Conservation (phyloP, 1,140 invertebrate species). For the Megalonaias nervosa region DNA sequence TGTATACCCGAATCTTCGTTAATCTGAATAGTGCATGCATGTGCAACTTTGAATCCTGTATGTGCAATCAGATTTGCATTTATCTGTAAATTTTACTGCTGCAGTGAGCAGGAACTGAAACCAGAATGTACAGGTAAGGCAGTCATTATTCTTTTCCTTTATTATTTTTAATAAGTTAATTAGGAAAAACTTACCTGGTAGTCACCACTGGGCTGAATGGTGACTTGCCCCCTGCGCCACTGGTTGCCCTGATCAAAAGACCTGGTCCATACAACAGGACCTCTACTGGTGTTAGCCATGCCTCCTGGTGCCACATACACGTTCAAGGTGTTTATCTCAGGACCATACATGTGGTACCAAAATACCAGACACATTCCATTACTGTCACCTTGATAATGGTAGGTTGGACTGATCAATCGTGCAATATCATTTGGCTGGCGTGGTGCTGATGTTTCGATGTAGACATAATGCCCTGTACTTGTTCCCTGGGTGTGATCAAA, state of each 20-base stretch:
- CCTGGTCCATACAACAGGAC: constrained; percentile 34
- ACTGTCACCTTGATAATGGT: constrained; percentile 36
- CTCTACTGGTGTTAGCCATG: constrained; percentile 1
- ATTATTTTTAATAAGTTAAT: neutral
- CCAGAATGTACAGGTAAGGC: too few species aligned
- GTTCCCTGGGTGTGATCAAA: constrained; percentile 32
- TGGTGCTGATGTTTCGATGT: constrained; percentile 40
- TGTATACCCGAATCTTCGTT: too few species aligned
- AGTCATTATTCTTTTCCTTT: too few species aligned
- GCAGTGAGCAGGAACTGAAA: too few species aligned
- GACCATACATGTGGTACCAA: constrained; percentile 66
- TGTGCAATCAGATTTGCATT: too few species aligned
- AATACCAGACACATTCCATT: constrained; percentile 47
- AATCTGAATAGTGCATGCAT: too few species aligned
- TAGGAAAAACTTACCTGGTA: constrained; percentile 45
- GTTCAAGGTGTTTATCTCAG: constrained; percentile 55
- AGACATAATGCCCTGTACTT: constrained; percentile 30
- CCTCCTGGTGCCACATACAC: constrained; percentile 48
- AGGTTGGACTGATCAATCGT: constrained; percentile 75
- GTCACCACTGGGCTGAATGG: constrained; percentile 30
- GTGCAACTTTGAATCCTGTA: too few species aligned
- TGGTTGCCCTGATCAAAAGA: constrained; percentile 43
- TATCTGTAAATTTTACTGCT: too few species aligned
- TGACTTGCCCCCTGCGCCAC: constrained; percentile 42
- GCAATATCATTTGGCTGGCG: constrained; percentile 75